phyloP scores from a whole-genome alignment of 2,113 vertebrate genomes.

The rat (Rattus norvegicus) region GRCr8 NC_086028.1:60566001-60566500 shows the following conservation, averaged over 20 bases:
- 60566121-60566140: neutral
- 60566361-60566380: neutral
- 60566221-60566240: neutral
- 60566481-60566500: neutral
- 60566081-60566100: neutral
- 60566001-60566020: neutral
- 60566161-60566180: neutral
- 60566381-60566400: neutral
- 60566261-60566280: too few species aligned
- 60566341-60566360: neutral
- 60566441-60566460: neutral
- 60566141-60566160: neutral
- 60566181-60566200: constrained; percentile 7
- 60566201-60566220: neutral
- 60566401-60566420: neutral
- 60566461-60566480: neutral
- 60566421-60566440: neutral
- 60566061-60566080: neutral
- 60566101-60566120: too few species aligned
- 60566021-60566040: neutral
- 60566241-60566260: neutral
- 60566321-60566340: neutral
- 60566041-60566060: neutral
- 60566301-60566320: neutral
- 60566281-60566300: neutral